phyloP scores from a whole-genome alignment of 2,113 vertebrate species.

The Gobio gobio region DNA sequence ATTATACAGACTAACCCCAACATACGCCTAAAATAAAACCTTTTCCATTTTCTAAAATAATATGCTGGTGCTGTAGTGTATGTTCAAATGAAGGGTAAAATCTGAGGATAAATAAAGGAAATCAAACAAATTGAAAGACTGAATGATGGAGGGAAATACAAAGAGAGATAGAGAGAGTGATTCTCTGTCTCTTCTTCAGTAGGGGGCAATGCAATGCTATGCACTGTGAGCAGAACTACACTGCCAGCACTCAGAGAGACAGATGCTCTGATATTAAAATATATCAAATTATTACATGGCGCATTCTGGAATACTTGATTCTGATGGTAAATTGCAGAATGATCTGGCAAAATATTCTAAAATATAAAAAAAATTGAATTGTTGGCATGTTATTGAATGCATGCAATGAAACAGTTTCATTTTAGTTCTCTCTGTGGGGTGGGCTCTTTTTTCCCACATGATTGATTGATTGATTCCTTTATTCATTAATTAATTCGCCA shows the following conservation, averaged over 20 bases:
- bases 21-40: neutral
- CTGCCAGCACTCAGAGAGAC: neutral
- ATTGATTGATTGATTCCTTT: too few species aligned
- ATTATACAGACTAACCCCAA: neutral
- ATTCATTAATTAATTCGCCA: neutral
- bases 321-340: neutral
- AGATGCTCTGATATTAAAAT: neutral
- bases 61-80: neutral
- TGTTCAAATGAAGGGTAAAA: neutral
- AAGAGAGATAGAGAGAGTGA: slow-evolving; percentile 29
- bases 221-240: slow-evolving; percentile 47
- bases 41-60: neutral
- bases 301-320: neutral
- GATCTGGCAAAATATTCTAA: neutral
- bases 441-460: neutral
- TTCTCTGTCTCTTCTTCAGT: slow-evolving; percentile 67
- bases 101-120: neutral
- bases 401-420: neutral
- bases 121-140: neutral
- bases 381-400: neutral
- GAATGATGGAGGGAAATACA: slow-evolving; percentile 13
- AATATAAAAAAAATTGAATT: too few species aligned
- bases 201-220: slow-evolving; percentile 79
- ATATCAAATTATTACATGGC: neutral
- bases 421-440: neutral